These are phyloP conservation scores for Tiliacea citrago DNA, from an alignment of 2,888 invertebrate species.

Conservation along the genomic window DNA sequence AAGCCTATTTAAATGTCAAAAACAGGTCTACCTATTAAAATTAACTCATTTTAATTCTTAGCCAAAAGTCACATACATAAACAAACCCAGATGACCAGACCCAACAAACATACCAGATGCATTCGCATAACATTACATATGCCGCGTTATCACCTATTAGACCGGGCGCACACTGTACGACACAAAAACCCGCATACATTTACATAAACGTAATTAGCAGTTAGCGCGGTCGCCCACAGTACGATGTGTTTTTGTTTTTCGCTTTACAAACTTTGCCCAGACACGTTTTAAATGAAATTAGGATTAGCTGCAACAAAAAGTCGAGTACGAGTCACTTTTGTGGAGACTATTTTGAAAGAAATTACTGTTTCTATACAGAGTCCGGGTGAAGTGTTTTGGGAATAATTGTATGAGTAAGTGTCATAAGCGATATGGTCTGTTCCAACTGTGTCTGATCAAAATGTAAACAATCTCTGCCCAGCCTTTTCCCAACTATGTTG, in stretches of 20 bases:
- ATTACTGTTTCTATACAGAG: slow-evolving; percentile 9
- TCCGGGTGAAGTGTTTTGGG: neutral
- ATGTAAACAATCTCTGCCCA: neutral
- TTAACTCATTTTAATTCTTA: too few species aligned
- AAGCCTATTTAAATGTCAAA: too few species aligned
- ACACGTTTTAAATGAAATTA: slow-evolving; percentile 57
- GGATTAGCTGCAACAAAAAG: slow-evolving; percentile 31
- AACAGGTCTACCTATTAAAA: too few species aligned
- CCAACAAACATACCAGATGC: slow-evolving; percentile 13
- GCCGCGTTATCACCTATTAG: slow-evolving; percentile 52
- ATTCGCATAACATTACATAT: slow-evolving; percentile 29
- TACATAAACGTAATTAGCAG: slow-evolving; percentile 72
- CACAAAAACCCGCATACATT: slow-evolving; percentile 60
- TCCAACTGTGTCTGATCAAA: too few species aligned
- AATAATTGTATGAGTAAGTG: neutral
- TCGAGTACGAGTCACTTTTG: slow-evolving; percentile 10
- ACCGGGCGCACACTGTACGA: slow-evolving; percentile 52
- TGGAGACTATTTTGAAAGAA: slow-evolving; percentile 12
- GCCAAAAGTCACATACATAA: too few species aligned
- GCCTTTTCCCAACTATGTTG: neutral
- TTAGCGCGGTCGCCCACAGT: slow-evolving; percentile 40
- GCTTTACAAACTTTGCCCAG: slow-evolving; percentile 46
- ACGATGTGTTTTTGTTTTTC: slow-evolving; percentile 46
- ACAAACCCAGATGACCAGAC: neutral
- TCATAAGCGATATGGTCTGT: too few species aligned